phyloP scores from a whole-genome alignment of 2,113 vertebrate species.

The Onychostruthus taczanowskii region DNA sequence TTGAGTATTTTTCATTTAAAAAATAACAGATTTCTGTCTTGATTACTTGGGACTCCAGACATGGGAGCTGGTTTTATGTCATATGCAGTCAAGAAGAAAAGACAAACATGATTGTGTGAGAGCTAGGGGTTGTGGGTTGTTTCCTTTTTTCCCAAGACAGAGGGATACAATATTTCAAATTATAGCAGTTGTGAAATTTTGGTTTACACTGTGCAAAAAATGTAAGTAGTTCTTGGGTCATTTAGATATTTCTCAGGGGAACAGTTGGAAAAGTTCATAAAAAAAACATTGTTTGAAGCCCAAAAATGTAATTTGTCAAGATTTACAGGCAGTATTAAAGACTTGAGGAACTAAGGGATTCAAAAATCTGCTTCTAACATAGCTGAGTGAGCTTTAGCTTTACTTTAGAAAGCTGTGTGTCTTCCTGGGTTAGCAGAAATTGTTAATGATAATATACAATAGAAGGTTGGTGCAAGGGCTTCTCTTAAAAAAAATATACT shows the following conservation, averaged over 20 bases:
- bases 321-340: conserved; percentile 52
- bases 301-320: conserved; percentile 60
- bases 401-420: conserved; percentile 23
- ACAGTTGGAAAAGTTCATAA: conserved; percentile 62
- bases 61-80: conserved; percentile 8
- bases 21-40: neutral
- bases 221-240: conserved; percentile 45
- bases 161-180: conserved; percentile 36
- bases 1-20: neutral
- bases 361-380: conserved; percentile 47
- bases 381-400: conserved; percentile 32
- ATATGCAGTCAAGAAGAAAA: neutral
- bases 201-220: conserved; percentile 48
- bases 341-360: conserved; percentile 64
- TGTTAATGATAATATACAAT: conserved; percentile 49
- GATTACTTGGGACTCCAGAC: neutral
- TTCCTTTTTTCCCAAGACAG: neutral
- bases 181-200: conserved; percentile 50
- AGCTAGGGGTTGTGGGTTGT: neutral
- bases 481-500: conserved; percentile 53
- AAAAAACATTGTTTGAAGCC: conserved; percentile 57
- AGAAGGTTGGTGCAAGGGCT: conserved; percentile 9
- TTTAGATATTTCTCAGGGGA: conserved; percentile 57
- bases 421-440: conserved; percentile 62
- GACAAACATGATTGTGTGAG: neutral